Evolutionary conservation across 2,113 vertebrate species (phyloP).

Genomic region (Pongo pygmaeus): DNA sequence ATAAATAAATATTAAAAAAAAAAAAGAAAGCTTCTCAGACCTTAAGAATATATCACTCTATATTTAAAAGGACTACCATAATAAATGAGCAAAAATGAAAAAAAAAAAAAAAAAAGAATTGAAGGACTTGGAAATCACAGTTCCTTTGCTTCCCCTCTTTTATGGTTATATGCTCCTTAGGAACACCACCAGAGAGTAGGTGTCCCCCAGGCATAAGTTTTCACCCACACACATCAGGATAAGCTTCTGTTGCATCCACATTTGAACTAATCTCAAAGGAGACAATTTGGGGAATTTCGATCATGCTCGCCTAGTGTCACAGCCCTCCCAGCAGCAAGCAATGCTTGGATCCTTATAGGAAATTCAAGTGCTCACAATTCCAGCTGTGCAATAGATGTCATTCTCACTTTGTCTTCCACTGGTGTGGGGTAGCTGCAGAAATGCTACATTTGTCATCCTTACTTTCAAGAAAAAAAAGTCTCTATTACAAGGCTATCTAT

Average conservation of each 20-base stretch:
- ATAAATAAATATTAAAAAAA: too few relatives aligned
- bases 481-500: background rate
- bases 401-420: background rate
- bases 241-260: background rate
- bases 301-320: background rate
- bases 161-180: background rate
- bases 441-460: background rate
- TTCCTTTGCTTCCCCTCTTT: background rate
- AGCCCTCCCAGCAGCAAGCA: background rate
- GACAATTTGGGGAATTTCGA: too few relatives aligned
- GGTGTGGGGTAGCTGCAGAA: constrained; percentile 6
- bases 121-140: background rate
- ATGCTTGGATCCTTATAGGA: background rate
- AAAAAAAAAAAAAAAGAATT: too few relatives aligned
- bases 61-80: background rate
- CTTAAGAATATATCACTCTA: background rate
- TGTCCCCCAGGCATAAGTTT: background rate
- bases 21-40: background rate
- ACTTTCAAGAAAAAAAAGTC: constrained; percentile 18
- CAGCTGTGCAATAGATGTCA: background rate
- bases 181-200: background rate
- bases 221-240: background rate
- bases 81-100: background rate
- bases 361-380: background rate
- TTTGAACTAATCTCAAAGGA: background rate